phyloP scores from a whole-genome alignment of 2,888 invertebrate genomes.

The Agapostemon virescens region DNA sequence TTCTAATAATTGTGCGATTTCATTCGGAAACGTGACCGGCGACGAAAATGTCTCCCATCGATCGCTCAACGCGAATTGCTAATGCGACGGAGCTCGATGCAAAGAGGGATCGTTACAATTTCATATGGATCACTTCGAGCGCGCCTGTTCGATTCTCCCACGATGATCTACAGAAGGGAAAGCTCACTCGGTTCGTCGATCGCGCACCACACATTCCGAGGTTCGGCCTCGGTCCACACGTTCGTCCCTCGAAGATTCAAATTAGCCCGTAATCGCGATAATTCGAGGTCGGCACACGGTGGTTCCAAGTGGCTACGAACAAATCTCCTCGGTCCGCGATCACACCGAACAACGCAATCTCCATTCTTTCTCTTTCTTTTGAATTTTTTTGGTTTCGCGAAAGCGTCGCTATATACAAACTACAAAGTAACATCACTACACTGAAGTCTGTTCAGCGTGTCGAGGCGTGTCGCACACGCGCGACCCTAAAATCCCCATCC shows the following conservation, averaged over 20 bases:
- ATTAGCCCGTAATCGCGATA: neutral
- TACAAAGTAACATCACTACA: constrained; percentile 50
- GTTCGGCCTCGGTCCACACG: neutral
- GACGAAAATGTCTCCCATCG: neutral
- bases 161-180: neutral
- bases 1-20: constrained; percentile 39
- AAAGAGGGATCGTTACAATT: neutral
- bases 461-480: constrained; percentile 21
- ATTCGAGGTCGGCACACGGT: neutral
- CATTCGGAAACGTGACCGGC: neutral
- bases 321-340: constrained; percentile 20
- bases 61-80: neutral
- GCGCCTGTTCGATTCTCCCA: neutral
- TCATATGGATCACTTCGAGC: neutral
- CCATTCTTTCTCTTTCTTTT: neutral
- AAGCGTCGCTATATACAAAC: constrained; percentile 62
- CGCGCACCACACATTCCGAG: neutral
- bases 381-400: constrained; percentile 12
- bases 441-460: constrained; percentile 37
- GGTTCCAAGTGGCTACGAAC: neutral
- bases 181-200: neutral
- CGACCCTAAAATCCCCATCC: neutral
- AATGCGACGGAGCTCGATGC: neutral
- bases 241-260: neutral
- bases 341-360: constrained; percentile 17